phyloP scores from a whole-genome alignment of 1,140 invertebrate genomes.

The Arion vulgaris region DNA sequence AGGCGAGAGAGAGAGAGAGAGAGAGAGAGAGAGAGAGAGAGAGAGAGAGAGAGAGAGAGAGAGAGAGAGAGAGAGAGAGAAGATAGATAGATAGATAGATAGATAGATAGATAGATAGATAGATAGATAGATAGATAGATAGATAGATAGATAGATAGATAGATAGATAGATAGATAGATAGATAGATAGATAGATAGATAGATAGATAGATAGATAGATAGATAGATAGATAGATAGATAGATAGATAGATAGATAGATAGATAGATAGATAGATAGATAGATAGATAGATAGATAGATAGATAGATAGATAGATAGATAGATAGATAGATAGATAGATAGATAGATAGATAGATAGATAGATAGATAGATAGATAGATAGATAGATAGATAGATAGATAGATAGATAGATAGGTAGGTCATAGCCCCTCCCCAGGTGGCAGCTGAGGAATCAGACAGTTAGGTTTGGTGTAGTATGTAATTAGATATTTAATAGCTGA shows the following conservation, averaged over 20 bases:
- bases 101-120: conserved; percentile 24
- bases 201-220: conserved; percentile 20
- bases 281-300: conserved; percentile 18
- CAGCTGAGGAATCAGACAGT: no score
- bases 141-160: conserved; percentile 13
- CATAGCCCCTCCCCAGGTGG: no score
- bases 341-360: conserved; percentile 13
- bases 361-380: not conserved
- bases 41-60: no score
- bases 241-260: conserved; percentile 26
- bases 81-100: conserved; percentile 13
- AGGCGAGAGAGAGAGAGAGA: no score
- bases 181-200: conserved; percentile 13
- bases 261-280: conserved; percentile 19
- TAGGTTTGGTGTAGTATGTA: no score
- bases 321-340: conserved; percentile 11
- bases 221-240: conserved; percentile 26
- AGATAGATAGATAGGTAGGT: not conserved
- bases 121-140: conserved; percentile 22
- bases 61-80: no score
- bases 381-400: conserved; percentile 6
- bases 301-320: conserved; percentile 18
- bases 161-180: not conserved
- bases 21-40: no score
- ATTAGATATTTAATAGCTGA: no score